These are phyloP conservation scores for Machimus atricapillus DNA, from an alignment of 2,888 invertebrate species.

Conservation along the genomic window DNA sequence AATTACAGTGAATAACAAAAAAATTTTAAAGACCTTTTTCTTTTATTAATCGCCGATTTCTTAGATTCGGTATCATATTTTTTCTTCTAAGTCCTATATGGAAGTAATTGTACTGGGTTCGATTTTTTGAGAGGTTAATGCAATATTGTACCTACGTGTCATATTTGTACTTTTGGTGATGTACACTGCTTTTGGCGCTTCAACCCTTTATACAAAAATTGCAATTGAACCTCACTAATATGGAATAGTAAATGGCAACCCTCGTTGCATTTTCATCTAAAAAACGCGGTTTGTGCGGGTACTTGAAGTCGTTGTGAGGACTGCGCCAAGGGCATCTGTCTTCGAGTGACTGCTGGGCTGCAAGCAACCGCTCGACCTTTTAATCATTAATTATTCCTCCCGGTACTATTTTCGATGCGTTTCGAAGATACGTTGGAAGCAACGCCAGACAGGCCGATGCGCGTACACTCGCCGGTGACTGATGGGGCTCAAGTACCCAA, in stretches of 20 bases:
- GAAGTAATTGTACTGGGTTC: no score
- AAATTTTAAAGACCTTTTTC: no score
- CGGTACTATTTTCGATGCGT: conserved; percentile 42
- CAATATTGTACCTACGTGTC: no score
- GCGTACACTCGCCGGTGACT: neutral
- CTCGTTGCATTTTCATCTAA: neutral
- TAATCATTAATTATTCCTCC: conserved; percentile 45
- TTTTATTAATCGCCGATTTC: no score
- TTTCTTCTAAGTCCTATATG: no score
- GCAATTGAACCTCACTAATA: no score
- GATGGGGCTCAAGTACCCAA: neutral
- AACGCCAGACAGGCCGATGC: conserved; percentile 18
- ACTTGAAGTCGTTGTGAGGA: neutral
- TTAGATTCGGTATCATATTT: no score
- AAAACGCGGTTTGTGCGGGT: neutral
- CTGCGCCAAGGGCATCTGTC: conserved; percentile 23
- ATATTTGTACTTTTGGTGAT: no score
- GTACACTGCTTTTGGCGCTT: no score
- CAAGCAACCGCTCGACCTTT: conserved; percentile 45
- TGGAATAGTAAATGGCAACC: neutral
- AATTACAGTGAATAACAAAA: no score
- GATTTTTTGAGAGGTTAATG: no score
- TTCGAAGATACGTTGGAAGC: conserved; percentile 24
- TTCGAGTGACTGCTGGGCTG: conserved; percentile 35
- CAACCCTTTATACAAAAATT: no score